Conservation (phyloP, 2,113 vertebrate genomes). For the human region DNA sequence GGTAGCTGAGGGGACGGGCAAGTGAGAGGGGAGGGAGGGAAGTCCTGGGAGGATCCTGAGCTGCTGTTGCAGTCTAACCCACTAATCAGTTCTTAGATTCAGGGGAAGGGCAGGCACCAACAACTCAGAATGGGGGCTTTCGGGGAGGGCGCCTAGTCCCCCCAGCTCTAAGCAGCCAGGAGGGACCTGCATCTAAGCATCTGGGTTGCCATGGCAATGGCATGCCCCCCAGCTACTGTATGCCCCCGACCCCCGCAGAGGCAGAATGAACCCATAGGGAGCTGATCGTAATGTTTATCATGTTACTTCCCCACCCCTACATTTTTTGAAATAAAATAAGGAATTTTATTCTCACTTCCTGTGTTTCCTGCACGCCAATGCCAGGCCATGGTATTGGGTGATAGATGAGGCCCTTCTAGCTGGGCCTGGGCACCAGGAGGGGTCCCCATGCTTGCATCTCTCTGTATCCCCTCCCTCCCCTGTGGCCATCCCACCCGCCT, state of each 20-base stretch:
- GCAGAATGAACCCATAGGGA: background rate
- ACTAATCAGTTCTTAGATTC: conserved; percentile 36
- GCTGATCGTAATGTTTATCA: conserved; percentile 43
- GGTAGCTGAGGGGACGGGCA: background rate
- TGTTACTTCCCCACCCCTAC: background rate
- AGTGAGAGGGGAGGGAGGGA: background rate
- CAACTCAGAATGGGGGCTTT: background rate
- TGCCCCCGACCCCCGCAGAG: background rate
- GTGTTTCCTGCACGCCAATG: background rate
- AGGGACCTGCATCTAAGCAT: background rate
- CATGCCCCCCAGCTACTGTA: too few species aligned
- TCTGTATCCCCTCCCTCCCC: background rate
- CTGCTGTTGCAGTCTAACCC: conserved; percentile 33
- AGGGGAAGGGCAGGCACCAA: background rate
- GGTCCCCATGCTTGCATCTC: background rate
- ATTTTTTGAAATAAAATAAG: conserved; percentile 68
- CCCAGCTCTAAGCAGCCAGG: background rate
- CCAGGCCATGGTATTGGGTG: background rate
- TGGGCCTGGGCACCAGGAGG: background rate
- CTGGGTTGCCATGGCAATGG: background rate
- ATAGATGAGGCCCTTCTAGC: background rate
- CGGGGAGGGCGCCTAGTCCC: background rate
- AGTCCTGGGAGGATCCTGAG: background rate
- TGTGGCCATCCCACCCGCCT: fast-evolving
- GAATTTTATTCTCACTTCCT: conserved; percentile 66